Evolutionary conservation across 2,797 vertebrate species (phyloP).

Genomic region (Labeo calbasu): DNA sequence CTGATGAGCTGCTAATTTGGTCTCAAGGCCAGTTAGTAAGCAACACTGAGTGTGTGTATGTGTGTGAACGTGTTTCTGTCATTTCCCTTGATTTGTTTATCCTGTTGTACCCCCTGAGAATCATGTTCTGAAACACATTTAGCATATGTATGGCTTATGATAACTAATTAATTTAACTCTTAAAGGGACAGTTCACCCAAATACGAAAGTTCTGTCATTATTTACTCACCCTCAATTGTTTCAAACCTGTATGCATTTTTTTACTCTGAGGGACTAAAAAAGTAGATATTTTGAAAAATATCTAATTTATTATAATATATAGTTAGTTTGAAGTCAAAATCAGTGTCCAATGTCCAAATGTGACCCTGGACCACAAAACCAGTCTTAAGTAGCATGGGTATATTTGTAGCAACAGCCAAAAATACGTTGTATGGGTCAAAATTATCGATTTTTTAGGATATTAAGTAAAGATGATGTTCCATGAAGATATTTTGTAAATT

Average conservation of each 20-base stretch:
- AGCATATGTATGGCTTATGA: not conserved
- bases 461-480: no score
- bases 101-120: not conserved
- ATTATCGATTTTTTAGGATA: no score
- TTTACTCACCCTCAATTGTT: not conserved
- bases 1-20: slow-evolving; percentile 55
- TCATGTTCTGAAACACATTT: not conserved
- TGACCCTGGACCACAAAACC: no score
- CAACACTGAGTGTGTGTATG: not conserved
- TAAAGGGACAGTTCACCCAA: not conserved
- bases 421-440: no score
- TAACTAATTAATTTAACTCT: slow-evolving; percentile 8
- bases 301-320: no score
- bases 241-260: not conserved
- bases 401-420: no score
- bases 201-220: not conserved
- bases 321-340: no score
- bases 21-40: slow-evolving; percentile 35
- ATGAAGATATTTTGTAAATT: no score
- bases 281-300: no score
- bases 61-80: slow-evolving; percentile 7
- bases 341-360: no score
- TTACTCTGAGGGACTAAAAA: no score
- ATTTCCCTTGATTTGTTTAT: slow-evolving; percentile 28
- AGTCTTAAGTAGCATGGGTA: no score